A percentile compares a stretch with the other conserved stretches of the same genome.
Evolutionary conservation across 2,888 invertebrate species (phyloP).

Genomic region (Cheilosia grossa): DNA sequence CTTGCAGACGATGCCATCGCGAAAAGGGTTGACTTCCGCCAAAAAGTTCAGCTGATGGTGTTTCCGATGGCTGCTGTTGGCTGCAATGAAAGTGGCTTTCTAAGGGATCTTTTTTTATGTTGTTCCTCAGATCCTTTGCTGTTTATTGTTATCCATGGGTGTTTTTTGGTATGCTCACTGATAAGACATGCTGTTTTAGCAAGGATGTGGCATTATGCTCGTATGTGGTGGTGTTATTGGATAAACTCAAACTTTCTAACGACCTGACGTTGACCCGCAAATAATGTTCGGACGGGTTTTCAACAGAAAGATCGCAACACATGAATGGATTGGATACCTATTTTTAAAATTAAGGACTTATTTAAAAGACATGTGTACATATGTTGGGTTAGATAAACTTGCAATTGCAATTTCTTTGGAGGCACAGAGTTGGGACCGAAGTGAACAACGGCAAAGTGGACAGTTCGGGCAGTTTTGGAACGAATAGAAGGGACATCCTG

Average conservation of each 20-base stretch:
- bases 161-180: background rate
- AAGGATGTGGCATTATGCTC: constrained; percentile 1
- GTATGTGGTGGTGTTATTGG: background rate
- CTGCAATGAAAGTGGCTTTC: constrained; percentile 54
- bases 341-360: no score
- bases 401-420: no score
- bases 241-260: constrained; percentile 12
- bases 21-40: constrained; percentile 71
- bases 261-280: background rate
- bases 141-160: constrained; percentile 42
- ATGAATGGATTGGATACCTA: background rate
- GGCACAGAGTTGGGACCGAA: no score
- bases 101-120: constrained; percentile 1
- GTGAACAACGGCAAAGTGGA: no score
- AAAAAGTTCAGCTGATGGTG: constrained; percentile 67
- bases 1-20: constrained; percentile 24
- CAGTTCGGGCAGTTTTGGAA: no score
- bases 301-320: background rate
- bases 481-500: no score
- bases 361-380: no score
- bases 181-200: background rate
- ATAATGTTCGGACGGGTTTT: background rate
- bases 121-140: background rate
- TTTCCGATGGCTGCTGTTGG: constrained; percentile 57
- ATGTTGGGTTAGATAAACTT: no score